Base-by-base conservation (phyloP, 2,113 vertebrate genomes). In the Aleadryas rufinucha region DNA sequence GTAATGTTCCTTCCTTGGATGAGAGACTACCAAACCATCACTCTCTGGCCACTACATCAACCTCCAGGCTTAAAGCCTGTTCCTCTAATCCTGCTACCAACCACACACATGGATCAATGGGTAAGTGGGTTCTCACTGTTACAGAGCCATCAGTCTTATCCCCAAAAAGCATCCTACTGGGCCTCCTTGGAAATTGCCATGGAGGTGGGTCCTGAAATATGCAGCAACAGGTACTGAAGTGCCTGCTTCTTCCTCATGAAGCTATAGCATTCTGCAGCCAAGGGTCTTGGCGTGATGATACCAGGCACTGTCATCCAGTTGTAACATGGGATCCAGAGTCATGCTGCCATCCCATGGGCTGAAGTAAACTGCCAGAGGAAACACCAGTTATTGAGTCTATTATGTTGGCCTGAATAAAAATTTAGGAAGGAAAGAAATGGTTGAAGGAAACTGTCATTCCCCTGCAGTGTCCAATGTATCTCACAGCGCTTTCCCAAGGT, bases 251-350 rank as follows among this genome's bases (percentile, higher is more conserved):
- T 78, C 56, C 22, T 66, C 35, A 23, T 50, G 63, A 59, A 79
- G n/a, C 24, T 5, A 5, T 6, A 84, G 21, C 6, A 27, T 42
- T 26, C 56, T 83, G 45, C 27, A 77, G 37, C 8, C 69, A 44
- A 50, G 41, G 15, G 15, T n/a, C 27, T 87, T 53, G 70, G 52
- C 0, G 0, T 50, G 30, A 39, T 3, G 6, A 18, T 21, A 52
- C 20, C 30, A 44, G 66, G 63, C 39, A 59, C 17, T 26, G 47
- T 10, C 30, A 21, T 72, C 23, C 27, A 59, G 53, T 47, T 0
- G 0, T 23, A 54, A 53, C 5, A 11, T 5, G 39, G 59, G 27
- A 66, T 84, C 54, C 50, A 57, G 61, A n/a, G 22, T 37, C 30
- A 39, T 35, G 39, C 11, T 95, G 35, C 30, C 42, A 41, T 35